Conservation (phyloP, 2,888 invertebrate genomes). For the Lamellibrachia satsuma region DNA sequence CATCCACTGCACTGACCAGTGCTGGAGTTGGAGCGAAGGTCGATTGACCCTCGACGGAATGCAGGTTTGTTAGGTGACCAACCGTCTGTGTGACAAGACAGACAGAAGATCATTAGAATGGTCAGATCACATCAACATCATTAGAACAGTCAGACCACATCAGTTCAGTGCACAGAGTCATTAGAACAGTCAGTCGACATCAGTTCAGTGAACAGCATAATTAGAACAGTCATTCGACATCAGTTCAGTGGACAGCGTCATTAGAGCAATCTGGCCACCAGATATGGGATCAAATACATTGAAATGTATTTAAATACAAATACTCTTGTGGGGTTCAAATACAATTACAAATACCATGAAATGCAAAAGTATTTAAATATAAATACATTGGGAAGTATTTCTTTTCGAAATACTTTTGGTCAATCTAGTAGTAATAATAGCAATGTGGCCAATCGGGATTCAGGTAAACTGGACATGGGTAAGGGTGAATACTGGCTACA, state of each 20-base stretch:
- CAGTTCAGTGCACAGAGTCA: not conserved
- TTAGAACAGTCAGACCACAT: not conserved
- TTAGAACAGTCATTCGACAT: not conserved
- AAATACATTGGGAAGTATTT: no score
- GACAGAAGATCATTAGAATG: not conserved
- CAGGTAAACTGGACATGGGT: no score
- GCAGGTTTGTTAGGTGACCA: not conserved
- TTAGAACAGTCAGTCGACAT: not conserved
- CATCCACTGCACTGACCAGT: not conserved
- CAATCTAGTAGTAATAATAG: no score
- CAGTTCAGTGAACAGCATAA: not conserved
- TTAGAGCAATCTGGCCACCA: not conserved
- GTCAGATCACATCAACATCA: no score
- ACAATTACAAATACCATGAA: no score
- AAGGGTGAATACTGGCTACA: no score
- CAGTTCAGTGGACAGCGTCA: not conserved
- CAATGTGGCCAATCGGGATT: no score
- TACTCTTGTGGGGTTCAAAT: no score
- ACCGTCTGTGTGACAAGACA: not conserved
- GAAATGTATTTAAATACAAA: no score
- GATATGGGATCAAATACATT: not conserved
- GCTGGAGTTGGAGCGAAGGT: constrained; percentile 1
- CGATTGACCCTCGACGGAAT: not conserved
- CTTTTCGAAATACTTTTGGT: no score
- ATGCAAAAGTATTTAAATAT: no score